phyloP scores from a whole-genome alignment of 2,797 vertebrate species.

The Leontocebus nigricollis region DNA sequence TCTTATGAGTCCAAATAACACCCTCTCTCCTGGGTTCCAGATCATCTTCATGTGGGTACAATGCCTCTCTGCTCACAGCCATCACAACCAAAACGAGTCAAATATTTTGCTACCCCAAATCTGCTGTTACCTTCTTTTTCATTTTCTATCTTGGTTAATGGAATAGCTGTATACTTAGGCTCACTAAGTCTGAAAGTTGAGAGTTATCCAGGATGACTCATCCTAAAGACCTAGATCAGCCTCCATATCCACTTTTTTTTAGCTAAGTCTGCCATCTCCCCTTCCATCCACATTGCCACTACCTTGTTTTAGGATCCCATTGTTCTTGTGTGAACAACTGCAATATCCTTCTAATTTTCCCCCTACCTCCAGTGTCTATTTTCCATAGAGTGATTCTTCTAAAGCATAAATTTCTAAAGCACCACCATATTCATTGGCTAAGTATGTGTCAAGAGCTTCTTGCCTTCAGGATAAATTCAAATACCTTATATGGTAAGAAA shows the following conservation, averaged over 20 bases:
- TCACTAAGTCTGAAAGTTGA: neutral
- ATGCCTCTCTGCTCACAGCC: neutral
- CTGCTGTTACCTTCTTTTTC: neutral
- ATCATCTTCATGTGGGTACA: neutral
- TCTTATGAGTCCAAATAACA: neutral
- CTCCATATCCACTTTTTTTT: neutral
- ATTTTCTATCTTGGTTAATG: neutral
- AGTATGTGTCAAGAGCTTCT: neutral
- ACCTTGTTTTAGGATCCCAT: neutral
- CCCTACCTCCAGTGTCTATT: neutral
- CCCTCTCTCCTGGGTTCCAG: neutral
- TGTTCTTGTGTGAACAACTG: neutral
- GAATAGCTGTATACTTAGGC: neutral
- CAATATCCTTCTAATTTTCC: neutral
- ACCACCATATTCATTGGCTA: neutral
- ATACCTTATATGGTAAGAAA: neutral
- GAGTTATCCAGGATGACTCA: neutral
- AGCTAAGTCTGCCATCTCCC: neutral
- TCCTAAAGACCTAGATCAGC: neutral
- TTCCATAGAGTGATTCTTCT: neutral
- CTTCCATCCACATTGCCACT: neutral
- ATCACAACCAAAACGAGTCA: neutral
- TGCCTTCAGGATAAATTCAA: neutral
- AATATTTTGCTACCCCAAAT: neutral
- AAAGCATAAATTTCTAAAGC: constrained; percentile 18